Evolutionary conservation across 2,888 invertebrate genomes (phyloP).

Genomic region (Agapostemon virescens): DNA sequence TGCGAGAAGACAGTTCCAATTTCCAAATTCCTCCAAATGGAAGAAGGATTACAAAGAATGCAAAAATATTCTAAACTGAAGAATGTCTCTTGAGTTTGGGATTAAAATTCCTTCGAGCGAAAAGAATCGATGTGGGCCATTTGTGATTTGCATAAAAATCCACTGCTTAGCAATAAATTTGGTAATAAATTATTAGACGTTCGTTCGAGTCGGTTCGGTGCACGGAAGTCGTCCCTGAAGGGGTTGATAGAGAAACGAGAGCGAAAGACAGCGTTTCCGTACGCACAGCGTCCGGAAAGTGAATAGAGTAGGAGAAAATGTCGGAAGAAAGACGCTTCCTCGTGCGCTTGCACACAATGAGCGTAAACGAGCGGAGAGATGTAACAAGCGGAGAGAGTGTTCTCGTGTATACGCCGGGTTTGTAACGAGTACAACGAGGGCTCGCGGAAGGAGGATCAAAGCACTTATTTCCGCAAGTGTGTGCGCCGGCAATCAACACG

Average conservation of each 20-base stretch:
- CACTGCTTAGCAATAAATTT: not conserved
- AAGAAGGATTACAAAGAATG: too few species aligned
- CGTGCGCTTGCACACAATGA: constrained; percentile 35
- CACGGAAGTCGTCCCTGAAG: not conserved
- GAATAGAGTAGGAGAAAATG: constrained; percentile 27
- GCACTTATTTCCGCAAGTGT: constrained; percentile 22
- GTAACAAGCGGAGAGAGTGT: constrained; percentile 46
- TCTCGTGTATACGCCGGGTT: constrained; percentile 22
- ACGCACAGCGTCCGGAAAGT: constrained; percentile 16
- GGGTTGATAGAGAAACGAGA: not conserved
- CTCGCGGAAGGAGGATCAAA: constrained; percentile 27
- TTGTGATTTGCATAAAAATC: not conserved
- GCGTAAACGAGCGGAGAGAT: constrained; percentile 40
- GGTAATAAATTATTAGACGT: too few species aligned
- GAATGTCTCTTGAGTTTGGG: too few species aligned
- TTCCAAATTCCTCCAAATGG: too few species aligned
- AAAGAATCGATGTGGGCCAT: not conserved
- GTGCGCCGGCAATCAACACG: constrained; percentile 35
- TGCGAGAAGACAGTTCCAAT: too few species aligned
- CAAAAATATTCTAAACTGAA: too few species aligned
- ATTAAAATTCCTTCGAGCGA: too few species aligned
- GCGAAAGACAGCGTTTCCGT: not conserved
- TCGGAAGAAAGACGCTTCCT: constrained; percentile 10
- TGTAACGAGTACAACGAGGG: constrained; percentile 34
- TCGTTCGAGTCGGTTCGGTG: not conserved